These are phyloP conservation scores for Lepidothrix coronata DNA, from an alignment of 2,113 vertebrate species.

Conservation along the genomic window DNA sequence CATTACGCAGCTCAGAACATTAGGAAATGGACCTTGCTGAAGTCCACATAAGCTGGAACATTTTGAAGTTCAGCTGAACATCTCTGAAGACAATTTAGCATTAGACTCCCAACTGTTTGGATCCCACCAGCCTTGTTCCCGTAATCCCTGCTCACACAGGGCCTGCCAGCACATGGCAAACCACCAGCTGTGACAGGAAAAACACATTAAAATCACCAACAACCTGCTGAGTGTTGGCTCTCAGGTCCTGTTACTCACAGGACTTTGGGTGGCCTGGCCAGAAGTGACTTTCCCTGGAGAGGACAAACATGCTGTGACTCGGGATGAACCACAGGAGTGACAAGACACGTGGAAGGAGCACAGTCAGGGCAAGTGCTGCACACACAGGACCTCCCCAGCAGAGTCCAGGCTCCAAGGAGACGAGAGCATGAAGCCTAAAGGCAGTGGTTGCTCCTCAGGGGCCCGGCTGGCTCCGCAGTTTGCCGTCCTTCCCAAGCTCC, in stretches of 20 bases:
- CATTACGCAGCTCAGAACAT: background rate
- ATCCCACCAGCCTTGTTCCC: background rate
- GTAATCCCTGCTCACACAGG: background rate
- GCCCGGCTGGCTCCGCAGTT: background rate
- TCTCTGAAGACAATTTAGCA: background rate
- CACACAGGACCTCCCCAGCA: rapidly evolving
- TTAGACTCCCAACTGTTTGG: background rate
- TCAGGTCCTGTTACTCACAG: background rate
- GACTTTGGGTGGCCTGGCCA: background rate
- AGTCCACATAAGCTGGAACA: background rate
- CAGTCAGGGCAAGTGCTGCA: background rate
- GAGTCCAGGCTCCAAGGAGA: background rate
- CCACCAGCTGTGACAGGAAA: background rate
- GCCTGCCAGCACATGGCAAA: background rate
- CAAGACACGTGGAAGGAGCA: background rate
- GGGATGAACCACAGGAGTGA: background rate
- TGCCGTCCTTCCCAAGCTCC: background rate
- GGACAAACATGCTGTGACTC: background rate
- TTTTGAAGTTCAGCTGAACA: background rate
- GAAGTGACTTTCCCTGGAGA: background rate
- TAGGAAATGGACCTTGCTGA: rapidly evolving
- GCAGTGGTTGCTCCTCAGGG: background rate
- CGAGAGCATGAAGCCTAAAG: background rate
- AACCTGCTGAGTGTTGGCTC: background rate
- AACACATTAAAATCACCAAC: background rate